phyloP scores from a whole-genome alignment of 2,888 invertebrate genomes.

The Craniophora ligustri region DNA sequence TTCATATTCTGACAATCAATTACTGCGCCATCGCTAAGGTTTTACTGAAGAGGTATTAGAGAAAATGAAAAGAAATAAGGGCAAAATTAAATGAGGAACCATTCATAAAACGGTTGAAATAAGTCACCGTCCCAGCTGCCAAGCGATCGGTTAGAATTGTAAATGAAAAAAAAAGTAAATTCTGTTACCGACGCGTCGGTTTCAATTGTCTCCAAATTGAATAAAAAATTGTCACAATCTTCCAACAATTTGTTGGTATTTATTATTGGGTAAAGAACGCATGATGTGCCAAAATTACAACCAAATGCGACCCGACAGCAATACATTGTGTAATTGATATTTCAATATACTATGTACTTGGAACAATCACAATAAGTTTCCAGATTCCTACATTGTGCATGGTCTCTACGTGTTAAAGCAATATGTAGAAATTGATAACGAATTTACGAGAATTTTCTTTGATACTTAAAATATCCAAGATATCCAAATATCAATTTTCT shows the following conservation, averaged over 20 bases:
- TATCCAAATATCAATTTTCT: not conserved
- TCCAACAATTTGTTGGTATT: constrained; percentile 37
- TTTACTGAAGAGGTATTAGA: constrained; percentile 24
- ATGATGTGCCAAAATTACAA: constrained; percentile 7
- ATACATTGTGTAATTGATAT: not conserved
- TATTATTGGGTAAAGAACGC: constrained; percentile 7
- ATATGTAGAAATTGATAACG: not conserved
- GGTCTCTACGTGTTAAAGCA: no score
- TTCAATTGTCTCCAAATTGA: constrained; percentile 43
- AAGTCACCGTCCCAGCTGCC: constrained; percentile 69
- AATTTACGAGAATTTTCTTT: no score
- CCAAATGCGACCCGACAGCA: not conserved
- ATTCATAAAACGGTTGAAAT: constrained; percentile 66
- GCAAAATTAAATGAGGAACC: constrained; percentile 71
- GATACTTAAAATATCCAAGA: not conserved
- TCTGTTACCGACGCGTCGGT: constrained; percentile 51
- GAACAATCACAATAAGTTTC: no score
- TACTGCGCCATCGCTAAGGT: constrained; percentile 18
- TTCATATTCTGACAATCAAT: constrained; percentile 20
- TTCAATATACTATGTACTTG: no score
- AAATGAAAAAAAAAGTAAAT: constrained; percentile 58
- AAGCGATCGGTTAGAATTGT: constrained; percentile 55
- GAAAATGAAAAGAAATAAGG: constrained; percentile 72
- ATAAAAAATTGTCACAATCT: constrained; percentile 36
- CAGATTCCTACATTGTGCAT: no score